These are phyloP conservation scores for Hemicordylus capensis DNA, from an alignment of 2,113 vertebrate genomes.

Conservation along the genomic window DNA sequence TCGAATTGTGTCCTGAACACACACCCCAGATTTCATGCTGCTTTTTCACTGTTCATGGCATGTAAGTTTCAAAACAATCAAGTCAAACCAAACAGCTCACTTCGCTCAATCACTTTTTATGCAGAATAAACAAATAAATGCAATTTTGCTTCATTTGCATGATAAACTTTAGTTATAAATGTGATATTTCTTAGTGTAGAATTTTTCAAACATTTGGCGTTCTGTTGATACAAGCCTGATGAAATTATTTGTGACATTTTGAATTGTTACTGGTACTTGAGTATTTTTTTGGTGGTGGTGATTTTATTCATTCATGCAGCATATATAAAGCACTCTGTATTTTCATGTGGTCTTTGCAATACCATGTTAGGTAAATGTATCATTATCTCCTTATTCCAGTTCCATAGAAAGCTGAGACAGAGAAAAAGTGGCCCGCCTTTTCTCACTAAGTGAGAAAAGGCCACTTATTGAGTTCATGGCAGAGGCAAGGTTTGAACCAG, in stretches of 20 bases:
- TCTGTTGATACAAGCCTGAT: background rate
- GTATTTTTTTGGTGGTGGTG: background rate
- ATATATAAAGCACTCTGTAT: too few relatives aligned
- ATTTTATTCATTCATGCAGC: too few relatives aligned
- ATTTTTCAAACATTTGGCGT: too few relatives aligned
- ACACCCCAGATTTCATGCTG: background rate
- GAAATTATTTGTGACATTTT: background rate
- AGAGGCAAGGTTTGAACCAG: background rate
- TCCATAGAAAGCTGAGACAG: too few relatives aligned
- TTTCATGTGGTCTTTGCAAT: too few relatives aligned
- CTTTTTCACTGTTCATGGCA: background rate
- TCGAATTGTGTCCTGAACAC: background rate
- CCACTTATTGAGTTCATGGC: background rate
- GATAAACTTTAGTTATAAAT: background rate
- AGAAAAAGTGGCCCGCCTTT: too few relatives aligned
- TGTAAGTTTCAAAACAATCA: background rate
- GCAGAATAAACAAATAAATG: too few relatives aligned
- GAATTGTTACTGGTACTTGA: background rate
- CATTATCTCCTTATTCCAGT: too few relatives aligned
- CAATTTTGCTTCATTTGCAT: background rate
- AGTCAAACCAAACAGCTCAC: background rate
- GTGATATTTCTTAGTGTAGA: background rate
- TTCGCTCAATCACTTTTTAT: background rate
- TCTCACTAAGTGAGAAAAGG: too few relatives aligned
- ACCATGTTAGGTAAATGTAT: too few relatives aligned